phyloP scores from a whole-genome alignment of 2,888 invertebrate genomes.

The Andrena hattorfiana region DNA sequence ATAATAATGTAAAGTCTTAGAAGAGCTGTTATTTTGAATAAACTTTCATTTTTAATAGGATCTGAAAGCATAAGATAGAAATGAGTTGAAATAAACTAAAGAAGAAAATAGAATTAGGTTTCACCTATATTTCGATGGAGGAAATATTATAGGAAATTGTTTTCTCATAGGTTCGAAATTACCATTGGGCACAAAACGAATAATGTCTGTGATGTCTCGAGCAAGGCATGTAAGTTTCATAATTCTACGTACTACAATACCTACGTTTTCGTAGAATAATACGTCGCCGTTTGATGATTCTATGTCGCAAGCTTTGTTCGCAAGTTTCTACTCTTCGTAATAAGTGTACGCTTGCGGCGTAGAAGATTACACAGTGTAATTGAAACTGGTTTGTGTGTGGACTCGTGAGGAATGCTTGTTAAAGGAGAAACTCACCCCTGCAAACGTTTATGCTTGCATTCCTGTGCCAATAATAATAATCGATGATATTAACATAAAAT shows the following conservation, averaged over 20 bases:
- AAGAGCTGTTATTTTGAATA: neutral
- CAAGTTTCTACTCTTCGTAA: conserved; percentile 33
- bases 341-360: conserved; percentile 9
- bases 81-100: neutral
- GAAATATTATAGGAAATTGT: neutral
- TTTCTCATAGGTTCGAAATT: neutral
- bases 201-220: conserved; percentile 17
- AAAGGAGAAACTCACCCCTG: conserved; percentile 1
- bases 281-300: conserved; percentile 27
- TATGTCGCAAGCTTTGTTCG: conserved; percentile 28
- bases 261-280: conserved; percentile 12
- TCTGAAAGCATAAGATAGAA: neutral
- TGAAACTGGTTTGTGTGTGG: conserved; percentile 39
- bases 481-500: neutral
- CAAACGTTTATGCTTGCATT: conserved; percentile 6
- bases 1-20: neutral
- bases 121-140: neutral
- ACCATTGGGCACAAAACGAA: conserved; percentile 11
- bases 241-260: conserved; percentile 23
- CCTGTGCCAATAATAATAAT: neutral
- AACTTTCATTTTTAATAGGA: too few relatives aligned
- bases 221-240: conserved; percentile 24
- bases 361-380: conserved; percentile 46
- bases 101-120: neutral
- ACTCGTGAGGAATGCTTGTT: conserved; percentile 14